A percentile compares a stretch with the other conserved stretches of the same genome.
Evolutionary conservation across 1,140 invertebrate species (phyloP).

Genomic region (Lithobius niger): DNA sequence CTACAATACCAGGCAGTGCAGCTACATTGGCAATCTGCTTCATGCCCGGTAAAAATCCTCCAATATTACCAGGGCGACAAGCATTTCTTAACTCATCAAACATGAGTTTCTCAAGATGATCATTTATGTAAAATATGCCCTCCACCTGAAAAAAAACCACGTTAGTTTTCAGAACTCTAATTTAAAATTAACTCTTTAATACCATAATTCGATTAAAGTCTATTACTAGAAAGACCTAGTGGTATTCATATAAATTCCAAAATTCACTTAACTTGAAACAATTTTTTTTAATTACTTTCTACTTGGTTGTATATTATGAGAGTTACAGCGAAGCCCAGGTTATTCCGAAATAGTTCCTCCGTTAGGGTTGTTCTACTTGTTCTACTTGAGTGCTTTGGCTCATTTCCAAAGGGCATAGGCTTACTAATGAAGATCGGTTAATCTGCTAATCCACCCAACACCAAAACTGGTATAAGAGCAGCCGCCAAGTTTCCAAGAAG

Average conservation of each 20-base stretch:
- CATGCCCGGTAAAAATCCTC: constrained; percentile 95
- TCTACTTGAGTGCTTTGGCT: too few relatives aligned
- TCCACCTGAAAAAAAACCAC: constrained; percentile 55
- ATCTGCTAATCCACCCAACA: too few relatives aligned
- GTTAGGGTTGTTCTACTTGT: too few relatives aligned
- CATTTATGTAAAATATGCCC: constrained; percentile 96
- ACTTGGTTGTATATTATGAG: too few relatives aligned
- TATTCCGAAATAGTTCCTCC: too few relatives aligned
- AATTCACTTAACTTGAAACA: too few relatives aligned
- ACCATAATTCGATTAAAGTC: neutral
- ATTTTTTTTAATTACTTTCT: neutral
- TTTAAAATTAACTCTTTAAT: neutral
- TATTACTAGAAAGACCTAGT: neutral
- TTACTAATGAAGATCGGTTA: too few relatives aligned
- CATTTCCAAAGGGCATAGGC: too few relatives aligned
- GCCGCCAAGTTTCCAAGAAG: too few relatives aligned
- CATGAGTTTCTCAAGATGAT: constrained; percentile 85
- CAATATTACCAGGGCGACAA: constrained; percentile 70
- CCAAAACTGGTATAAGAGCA: too few relatives aligned
- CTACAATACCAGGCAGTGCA: constrained; percentile 93
- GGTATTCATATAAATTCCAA: too few relatives aligned
- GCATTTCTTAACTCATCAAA: constrained; percentile 90
- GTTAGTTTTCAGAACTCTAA: neutral
- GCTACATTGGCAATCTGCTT: constrained; percentile 99
- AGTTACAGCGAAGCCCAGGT: too few relatives aligned